These are phyloP conservation scores for Strix uralensis DNA, from an alignment of 2,113 vertebrate genomes.

Conservation along the genomic window DNA sequence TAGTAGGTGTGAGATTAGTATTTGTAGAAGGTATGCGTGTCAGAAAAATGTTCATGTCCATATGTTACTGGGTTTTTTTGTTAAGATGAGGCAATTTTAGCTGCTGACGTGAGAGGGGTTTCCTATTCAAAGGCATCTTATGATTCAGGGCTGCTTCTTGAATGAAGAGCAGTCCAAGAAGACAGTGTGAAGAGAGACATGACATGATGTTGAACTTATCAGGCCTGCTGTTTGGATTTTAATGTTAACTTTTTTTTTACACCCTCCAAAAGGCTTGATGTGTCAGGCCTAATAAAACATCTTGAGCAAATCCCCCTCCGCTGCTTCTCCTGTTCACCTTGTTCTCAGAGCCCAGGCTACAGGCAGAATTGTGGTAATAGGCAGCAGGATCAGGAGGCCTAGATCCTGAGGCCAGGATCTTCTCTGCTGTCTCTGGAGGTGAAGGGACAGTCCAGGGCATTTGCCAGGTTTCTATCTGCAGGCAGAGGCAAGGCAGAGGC, in stretches of 20 bases:
- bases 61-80: neutral
- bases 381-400: neutral
- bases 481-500: neutral
- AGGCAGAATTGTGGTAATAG: neutral
- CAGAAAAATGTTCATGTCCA: neutral
- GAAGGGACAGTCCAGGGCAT: neutral
- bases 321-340: neutral
- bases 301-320: neutral
- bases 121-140: neutral
- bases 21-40: neutral
- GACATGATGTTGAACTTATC: neutral
- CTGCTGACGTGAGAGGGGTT: neutral
- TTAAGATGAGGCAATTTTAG: neutral
- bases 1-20: neutral
- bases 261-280: neutral
- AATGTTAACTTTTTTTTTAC: neutral
- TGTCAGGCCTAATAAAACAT: neutral
- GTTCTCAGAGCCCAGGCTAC: neutral
- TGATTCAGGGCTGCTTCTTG: neutral
- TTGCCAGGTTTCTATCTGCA: neutral
- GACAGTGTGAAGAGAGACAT: neutral
- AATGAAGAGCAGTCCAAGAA: neutral
- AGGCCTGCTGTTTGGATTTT: neutral
- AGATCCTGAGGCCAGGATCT: neutral
- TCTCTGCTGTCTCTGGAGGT: neutral